Evolutionary conservation across 2,113 vertebrate genomes (phyloP), one percentile per base, ranked within the genome.

Genomic region (Albula glossodonta): DNA sequence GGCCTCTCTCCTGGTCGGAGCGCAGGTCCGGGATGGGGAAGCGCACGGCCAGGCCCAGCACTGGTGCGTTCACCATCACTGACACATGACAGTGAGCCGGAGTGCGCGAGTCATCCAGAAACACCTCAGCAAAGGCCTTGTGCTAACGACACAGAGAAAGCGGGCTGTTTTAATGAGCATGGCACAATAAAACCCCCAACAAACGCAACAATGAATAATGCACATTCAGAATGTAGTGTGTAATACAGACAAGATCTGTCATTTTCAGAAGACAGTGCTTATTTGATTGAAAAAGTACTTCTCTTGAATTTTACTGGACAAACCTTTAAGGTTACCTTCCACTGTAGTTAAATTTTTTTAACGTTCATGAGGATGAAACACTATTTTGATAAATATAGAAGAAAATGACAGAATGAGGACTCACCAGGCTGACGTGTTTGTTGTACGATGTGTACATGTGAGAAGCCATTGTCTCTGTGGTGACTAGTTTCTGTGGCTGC

Each of bases 361-460:
- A 25, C 70, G 31, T 74, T 74, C 22, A 10, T 74, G 22, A 74
- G 31, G 70, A 9, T n/a, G 60, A 60, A 70, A 5, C 13, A 57
- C n/a, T 19, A 80, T 10, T 22, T 57, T 52, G 84, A 60, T 13
- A 85, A 74, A 41, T 19, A 11, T 4, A 48, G n/a, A n/a, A 31
- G 31, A 1, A 15, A 19, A 84, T 0, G 0, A 50, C n/a, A 4
- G 48, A 56, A 84, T 2, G 52, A 70, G 51, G 13, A 13, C 97
- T 96, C 91, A 99, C 98, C 96, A 99, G 93, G 93, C 96, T 99
- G 91, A 97, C 89, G 77, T 98, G 98, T 84, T 99, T 99, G 91
- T 97, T 99, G 87, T 97, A 99, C 49, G 98, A 99, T 2, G 97
- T 96, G 86, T 98, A 99, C 97, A 99, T 97, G 89, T 99, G 98